phyloP scores from a whole-genome alignment of 2,888 invertebrate species.

The Cinara cedri region DNA sequence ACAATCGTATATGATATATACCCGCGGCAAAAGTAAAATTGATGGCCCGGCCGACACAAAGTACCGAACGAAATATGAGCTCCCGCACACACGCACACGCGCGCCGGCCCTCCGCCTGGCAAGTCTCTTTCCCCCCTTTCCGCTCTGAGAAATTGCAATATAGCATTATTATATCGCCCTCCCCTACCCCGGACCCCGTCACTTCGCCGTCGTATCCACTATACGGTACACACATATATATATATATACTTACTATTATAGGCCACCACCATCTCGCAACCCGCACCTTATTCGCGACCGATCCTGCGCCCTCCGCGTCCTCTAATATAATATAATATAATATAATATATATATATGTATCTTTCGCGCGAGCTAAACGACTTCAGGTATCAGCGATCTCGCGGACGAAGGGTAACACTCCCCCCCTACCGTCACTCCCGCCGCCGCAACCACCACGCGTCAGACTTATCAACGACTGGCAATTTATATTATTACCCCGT shows the following conservation, averaged over 20 bases:
- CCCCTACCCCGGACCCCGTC: background rate
- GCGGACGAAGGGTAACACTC: no score
- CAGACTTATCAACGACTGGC: constrained; percentile 55
- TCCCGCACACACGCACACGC: constrained; percentile 7
- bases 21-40: constrained; percentile 56
- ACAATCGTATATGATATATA: constrained; percentile 53
- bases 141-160: constrained; percentile 50
- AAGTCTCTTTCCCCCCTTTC: no score
- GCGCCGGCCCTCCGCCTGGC: no score
- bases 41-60: constrained; percentile 57
- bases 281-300: constrained; percentile 1
- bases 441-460: no score
- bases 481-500: constrained; percentile 47
- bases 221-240: no score
- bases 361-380: constrained; percentile 19
- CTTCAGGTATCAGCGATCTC: constrained; percentile 44
- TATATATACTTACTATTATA: background rate
- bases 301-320: background rate
- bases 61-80: constrained; percentile 57
- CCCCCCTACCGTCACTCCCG: no score
- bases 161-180: constrained; percentile 48
- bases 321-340: no score
- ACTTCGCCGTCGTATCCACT: no score
- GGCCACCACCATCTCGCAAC: background rate
- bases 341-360: no score